Base-by-base conservation (phyloP, 2,888 invertebrate genomes). In the Mesoligia furuncula region DNA sequence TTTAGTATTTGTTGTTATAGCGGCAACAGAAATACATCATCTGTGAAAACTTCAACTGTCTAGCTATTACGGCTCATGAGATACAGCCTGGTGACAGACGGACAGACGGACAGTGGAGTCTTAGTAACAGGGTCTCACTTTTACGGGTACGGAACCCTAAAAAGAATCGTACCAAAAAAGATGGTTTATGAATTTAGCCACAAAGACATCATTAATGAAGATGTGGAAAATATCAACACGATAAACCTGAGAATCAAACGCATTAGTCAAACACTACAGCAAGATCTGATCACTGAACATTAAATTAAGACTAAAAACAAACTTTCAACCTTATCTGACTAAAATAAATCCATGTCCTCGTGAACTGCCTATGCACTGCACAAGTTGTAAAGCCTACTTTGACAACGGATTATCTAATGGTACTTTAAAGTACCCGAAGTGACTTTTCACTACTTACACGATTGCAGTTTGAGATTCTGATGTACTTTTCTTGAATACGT, bases 311-410 rank as follows among this genome's bases (percentile, higher is more conserved):
- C 13, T 2, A 27, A 31, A 67, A n/a, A 51, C 3, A 64, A 65
- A 54, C 36, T 42, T 54, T 13, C 15, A 24, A 42, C 3, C 39
- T 27, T 6, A 72, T 70, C 54, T 48, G 27, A 57, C 51, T 64
- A n/a, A 65, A 78, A 79, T 6, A 75, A 69, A 79, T 57, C 45
- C 69, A 24, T 36, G 66, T 71, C 59, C 62, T 31, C 68, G n/a
- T 54, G n/a, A 83, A 79, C 74, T 75, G 72, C 84, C 69, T 80
- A 73, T 75, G 48, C 79, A 83, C 71, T 39, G 74, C 75, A 48
- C 54, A 75, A 83, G 64, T 83, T 83, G 42, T 70, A 71, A 83
- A 83, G 84, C 73, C 67, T 83, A 80, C 75, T 83, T 80, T 62
- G 36, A 80, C 70, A 75, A 51, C 59, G 54, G 75, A 75, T 83